Evolutionary conservation across 2,888 invertebrate species (phyloP), one percentile per base, ranked within the genome.

Genomic region (Frankliniella intonsa): DNA sequence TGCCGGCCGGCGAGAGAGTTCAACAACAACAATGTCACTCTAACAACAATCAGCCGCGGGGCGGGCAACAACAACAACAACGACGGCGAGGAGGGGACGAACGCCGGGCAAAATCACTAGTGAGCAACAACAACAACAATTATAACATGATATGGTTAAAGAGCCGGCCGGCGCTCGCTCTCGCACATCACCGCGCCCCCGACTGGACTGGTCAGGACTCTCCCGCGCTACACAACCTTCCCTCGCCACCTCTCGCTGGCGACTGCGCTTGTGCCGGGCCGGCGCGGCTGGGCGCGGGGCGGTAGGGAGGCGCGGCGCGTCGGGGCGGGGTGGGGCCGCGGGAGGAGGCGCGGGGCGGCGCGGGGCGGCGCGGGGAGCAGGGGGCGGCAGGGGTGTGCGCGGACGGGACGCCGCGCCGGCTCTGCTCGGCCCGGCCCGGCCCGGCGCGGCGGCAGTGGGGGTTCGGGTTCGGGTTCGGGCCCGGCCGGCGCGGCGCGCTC

Each of bases 281-380:
- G 86, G 85, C 84, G 85, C 85, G 81, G 55, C 83, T 82, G 62
- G 49, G 51, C 84, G 86, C 85, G 88, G 87, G 87, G 86, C 86
- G 87, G 84, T 84, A 85, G 85, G 84, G 85, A 81, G 81, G 82
- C 83, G 83, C 83, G 81, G 76, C 89, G 89, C 89, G 89, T 89
- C 89, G 88, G 88, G 88, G 86, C 87, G 87, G 85, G 87, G 87
- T 87, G 87, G 82, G 84, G 84, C 82, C 82, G 82, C 76, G 82
- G 80, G 27, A 81, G 62, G 82, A 83, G 81, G 81, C n/a, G 51
- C 82, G 82, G 80, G 82, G 81, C 83, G 82, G 80, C 81, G 80
- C 19, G 55, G 50, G 50, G n/a, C 81, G 81, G 49, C 81, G 55
- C 81, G 62, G 80, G 80, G 80, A 25, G 49, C 80, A 38, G 51